These are phyloP conservation scores for Rhamphomyia laevipes DNA, from an alignment of 2,888 invertebrate genomes.

Conservation along the genomic window DNA sequence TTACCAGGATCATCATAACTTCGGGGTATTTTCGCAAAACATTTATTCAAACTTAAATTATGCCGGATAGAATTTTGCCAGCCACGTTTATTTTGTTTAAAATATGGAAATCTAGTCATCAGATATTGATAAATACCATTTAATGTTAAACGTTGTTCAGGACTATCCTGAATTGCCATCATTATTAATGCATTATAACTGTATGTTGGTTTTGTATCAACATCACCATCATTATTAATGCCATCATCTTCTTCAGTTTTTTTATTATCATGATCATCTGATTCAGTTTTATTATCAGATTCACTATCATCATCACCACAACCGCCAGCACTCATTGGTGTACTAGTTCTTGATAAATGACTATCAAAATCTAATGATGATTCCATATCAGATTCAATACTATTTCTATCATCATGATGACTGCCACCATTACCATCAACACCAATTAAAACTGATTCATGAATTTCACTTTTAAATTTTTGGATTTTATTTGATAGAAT, in stretches of 20 bases:
- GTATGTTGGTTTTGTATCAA: slow-evolving; percentile 85
- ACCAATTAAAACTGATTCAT: slow-evolving; percentile 54
- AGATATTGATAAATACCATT: slow-evolving; percentile 98
- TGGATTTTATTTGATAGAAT: slow-evolving; percentile 50
- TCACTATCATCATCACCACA: neutral
- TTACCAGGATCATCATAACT: slow-evolving; percentile 99
- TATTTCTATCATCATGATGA: slow-evolving; percentile 10
- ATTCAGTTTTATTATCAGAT: slow-evolving; percentile 16
- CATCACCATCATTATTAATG: slow-evolving; percentile 21
- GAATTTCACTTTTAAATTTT: slow-evolving; percentile 16
- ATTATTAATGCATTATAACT: slow-evolving; percentile 98
- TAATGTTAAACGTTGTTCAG: slow-evolving; percentile 82
- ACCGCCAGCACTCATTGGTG: slow-evolving; percentile 30
- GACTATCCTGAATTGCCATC: slow-evolving; percentile 97
- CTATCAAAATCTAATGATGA: neutral
- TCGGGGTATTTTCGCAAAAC: slow-evolving; percentile 93
- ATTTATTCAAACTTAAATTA: slow-evolving; percentile 94
- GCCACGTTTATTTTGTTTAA: slow-evolving; percentile 93
- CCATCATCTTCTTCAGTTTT: slow-evolving; percentile 19
- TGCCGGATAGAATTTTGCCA: slow-evolving; percentile 99
- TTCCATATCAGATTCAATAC: slow-evolving; percentile 10
- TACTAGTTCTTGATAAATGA: slow-evolving; percentile 30
- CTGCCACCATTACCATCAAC: slow-evolving; percentile 34
- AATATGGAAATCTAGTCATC: slow-evolving; percentile 96
- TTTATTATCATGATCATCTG: slow-evolving; percentile 21